phyloP scores from a whole-genome alignment of 2,888 invertebrate species.

The Calliopum simillimum region DNA sequence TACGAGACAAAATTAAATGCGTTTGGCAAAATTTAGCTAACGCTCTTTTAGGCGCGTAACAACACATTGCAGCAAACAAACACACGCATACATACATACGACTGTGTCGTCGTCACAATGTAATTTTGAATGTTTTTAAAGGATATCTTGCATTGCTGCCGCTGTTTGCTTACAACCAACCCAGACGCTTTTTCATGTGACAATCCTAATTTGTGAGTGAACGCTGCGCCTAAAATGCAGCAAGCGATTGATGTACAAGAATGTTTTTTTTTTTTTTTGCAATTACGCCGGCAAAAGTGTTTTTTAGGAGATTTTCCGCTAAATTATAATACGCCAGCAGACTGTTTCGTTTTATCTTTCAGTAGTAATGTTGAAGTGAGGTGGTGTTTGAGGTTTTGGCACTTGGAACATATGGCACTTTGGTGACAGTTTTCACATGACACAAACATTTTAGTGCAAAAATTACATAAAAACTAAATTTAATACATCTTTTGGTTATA shows the following conservation, averaged over 20 bases:
- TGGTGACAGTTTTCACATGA: conserved; percentile 15
- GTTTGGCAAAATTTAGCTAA: conserved; percentile 13
- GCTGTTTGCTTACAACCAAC: no score
- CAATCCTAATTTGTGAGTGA: conserved; percentile 4
- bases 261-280: no score
- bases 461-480: no score
- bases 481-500: no score
- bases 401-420: neutral
- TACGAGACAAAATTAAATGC: conserved; percentile 14
- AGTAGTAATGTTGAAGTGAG: neutral
- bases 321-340: conserved; percentile 10
- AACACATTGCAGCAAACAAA: neutral
- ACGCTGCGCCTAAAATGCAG: conserved; percentile 19
- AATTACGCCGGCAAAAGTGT: neutral
- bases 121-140: no score
- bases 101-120: no score
- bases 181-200: no score
- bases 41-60: conserved; percentile 23
- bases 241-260: neutral
- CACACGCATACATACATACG: neutral
- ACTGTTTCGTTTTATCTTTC: conserved; percentile 8
- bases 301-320: conserved; percentile 13
- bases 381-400: no score
- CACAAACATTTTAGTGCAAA: neutral
- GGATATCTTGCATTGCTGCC: no score